Evolutionary conservation across 2,888 invertebrate species (phyloP).

Genomic region (Mythimna impura): DNA sequence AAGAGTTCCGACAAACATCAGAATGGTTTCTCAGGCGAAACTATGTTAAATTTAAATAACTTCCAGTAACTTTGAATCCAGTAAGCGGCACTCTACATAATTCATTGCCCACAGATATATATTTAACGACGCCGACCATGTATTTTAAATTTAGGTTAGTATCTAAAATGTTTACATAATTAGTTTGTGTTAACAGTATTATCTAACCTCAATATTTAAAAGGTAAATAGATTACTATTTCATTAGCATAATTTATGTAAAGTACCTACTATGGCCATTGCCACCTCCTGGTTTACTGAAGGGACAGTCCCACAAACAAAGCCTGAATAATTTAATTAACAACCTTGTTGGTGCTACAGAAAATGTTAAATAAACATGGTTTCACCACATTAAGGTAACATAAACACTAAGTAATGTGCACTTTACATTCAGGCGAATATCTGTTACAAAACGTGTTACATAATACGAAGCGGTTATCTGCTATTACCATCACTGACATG

Average conservation of each 20-base stretch:
- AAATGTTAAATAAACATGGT: slow-evolving; percentile 44
- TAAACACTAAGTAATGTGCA: slow-evolving; percentile 60
- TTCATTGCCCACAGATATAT: slow-evolving; percentile 49
- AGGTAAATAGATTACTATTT: slow-evolving; percentile 19
- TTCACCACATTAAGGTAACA: slow-evolving; percentile 58
- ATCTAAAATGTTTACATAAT: slow-evolving; percentile 32
- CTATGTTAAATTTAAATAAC: slow-evolving; percentile 64
- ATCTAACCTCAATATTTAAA: slow-evolving; percentile 22
- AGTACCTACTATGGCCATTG: slow-evolving; percentile 13
- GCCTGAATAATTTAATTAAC: slow-evolving; percentile 51
- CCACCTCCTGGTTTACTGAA: slow-evolving; percentile 34
- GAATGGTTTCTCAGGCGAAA: slow-evolving; percentile 54
- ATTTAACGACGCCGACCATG: slow-evolving; percentile 34
- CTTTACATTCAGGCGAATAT: slow-evolving; percentile 67
- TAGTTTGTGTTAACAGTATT: slow-evolving; percentile 16
- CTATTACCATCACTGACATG: slow-evolving; percentile 72
- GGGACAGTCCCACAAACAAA: slow-evolving; percentile 28
- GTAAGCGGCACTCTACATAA: slow-evolving; percentile 53
- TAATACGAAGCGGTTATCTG: slow-evolving; percentile 70
- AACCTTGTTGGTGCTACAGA: slow-evolving; percentile 36
- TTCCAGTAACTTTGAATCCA: slow-evolving; percentile 50
- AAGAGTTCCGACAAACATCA: slow-evolving; percentile 65
- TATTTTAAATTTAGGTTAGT: slow-evolving; percentile 39
- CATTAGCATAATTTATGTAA: slow-evolving; percentile 45
- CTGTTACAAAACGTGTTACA: slow-evolving; percentile 73